A percentile compares a stretch with the other conserved stretches of the same genome.
These are phyloP conservation scores for Anisognathus igniventris DNA, from an alignment of 2,797 vertebrate species.

Conservation along the genomic window DNA sequence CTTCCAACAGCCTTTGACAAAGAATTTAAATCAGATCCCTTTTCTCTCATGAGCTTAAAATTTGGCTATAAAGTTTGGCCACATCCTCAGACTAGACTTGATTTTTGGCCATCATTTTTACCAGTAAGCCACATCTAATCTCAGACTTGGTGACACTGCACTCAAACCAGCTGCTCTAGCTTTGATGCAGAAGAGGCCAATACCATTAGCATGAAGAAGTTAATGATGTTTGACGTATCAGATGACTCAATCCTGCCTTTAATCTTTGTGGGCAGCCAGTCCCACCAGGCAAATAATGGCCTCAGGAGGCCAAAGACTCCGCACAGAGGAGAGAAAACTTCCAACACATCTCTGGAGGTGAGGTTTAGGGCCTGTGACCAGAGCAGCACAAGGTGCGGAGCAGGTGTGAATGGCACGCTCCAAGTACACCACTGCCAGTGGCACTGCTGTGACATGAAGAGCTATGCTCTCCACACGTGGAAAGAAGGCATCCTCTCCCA, in stretches of 20 bases:
- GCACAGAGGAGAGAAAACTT: neutral
- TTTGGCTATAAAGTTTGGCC: neutral
- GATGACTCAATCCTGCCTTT: neutral
- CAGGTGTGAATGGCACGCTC: rapidly evolving
- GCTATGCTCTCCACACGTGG: rapidly evolving
- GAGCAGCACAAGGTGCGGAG: neutral
- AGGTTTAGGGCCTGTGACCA: rapidly evolving
- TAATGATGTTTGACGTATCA: neutral
- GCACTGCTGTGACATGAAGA: rapidly evolving
- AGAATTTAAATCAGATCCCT: constrained; percentile 1
- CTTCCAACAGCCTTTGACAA: neutral
- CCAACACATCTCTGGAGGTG: rapidly evolving
- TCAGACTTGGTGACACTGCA: neutral
- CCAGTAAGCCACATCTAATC: neutral
- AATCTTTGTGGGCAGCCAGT: neutral
- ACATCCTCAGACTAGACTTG: neutral
- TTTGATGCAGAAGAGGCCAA: neutral
- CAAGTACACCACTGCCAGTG: no score
- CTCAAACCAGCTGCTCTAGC: neutral
- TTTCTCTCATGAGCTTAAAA: neutral
- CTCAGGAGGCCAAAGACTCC: neutral
- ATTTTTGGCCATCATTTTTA: neutral
- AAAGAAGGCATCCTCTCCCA: neutral
- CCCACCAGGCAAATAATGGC: neutral
- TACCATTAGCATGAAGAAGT: neutral